Percentiles rank a stretch among this genome's conserved stretches.
These are phyloP conservation scores for Suricata suricatta DNA, from an alignment of 2,113 vertebrate genomes.

Conservation along the genomic window DNA sequence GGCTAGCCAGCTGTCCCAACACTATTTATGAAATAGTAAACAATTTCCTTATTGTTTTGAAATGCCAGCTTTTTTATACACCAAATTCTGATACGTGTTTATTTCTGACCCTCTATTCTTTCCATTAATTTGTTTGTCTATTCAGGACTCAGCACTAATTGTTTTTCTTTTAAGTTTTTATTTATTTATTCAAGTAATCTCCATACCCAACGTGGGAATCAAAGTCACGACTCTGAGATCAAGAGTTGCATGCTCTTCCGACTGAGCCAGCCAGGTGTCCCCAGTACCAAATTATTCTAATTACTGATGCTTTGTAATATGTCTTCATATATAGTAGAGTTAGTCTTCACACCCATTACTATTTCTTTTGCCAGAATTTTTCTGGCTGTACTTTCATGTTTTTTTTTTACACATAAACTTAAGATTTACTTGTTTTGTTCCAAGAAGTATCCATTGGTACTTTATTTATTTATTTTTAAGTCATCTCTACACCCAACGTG, in stretches of 20 bases:
- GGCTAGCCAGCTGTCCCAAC: not conserved
- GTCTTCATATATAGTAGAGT: not conserved
- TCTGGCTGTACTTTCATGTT: not conserved
- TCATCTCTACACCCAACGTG: not conserved
- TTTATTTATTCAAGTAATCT: no score
- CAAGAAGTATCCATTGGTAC: not conserved
- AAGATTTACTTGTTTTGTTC: conserved; percentile 11
- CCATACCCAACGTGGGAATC: no score
- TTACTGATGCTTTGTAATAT: conserved; percentile 6
- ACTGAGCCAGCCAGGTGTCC: no score
- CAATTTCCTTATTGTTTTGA: conserved; percentile 32
- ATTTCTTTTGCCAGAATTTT: not conserved
- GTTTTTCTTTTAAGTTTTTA: not conserved
- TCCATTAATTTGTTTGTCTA: not conserved
- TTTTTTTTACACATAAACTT: conserved; percentile 6
- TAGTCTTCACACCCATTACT: not conserved
- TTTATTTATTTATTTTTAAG: not conserved
- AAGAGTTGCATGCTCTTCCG: no score
- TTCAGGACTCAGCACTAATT: not conserved
- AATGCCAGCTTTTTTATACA: not conserved
- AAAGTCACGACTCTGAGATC: no score
- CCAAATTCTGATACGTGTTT: not conserved
- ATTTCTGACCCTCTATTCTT: not conserved
- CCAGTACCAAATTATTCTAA: not conserved
- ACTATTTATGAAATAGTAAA: not conserved